Conservation (phyloP, 2,113 vertebrate species). For the Petrocephalus microphthalmus region DNA sequence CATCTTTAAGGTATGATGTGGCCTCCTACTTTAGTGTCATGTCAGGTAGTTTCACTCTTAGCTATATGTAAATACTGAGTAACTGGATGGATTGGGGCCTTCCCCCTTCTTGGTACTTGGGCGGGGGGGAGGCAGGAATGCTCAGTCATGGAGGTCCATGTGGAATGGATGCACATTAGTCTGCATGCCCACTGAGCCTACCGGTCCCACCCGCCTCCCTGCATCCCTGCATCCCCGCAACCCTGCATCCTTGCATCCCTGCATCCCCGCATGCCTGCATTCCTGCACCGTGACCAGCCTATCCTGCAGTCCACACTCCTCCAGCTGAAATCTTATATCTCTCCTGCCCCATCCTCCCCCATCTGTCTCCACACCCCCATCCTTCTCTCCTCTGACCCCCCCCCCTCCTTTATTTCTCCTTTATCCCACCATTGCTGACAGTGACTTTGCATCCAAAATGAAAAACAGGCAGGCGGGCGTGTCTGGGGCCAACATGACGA, state of each 20-base stretch:
- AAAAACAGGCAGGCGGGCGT: constrained; percentile 75
- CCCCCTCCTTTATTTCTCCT: constrained; percentile 1
- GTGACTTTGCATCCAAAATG: constrained; percentile 88
- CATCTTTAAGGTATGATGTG: not conserved
- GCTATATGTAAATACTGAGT: not conserved
- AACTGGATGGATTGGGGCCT: not conserved
- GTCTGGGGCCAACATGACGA: constrained; percentile 73
- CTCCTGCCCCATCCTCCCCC: constrained; percentile 10
- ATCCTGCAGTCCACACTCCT: constrained; percentile 37
- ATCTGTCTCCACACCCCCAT: not conserved
- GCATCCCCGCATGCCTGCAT: not conserved
- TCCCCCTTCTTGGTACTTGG: not conserved
- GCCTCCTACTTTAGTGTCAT: not conserved
- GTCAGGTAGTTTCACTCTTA: not conserved
- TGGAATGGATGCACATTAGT: not conserved
- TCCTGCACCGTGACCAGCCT: not conserved
- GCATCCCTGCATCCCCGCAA: constrained; percentile 14
- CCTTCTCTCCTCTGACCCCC: not conserved
- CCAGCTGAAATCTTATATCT: constrained; percentile 66
- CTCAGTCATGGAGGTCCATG: not conserved
- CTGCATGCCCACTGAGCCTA: not conserved
- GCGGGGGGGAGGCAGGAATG: not conserved
- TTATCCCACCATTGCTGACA: constrained; percentile 54
- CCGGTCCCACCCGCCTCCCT: not conserved
- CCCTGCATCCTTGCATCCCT: not conserved